These are phyloP conservation scores for Antennarius maculatus DNA, from an alignment of 2,797 vertebrate species.

Conservation along the genomic window DNA sequence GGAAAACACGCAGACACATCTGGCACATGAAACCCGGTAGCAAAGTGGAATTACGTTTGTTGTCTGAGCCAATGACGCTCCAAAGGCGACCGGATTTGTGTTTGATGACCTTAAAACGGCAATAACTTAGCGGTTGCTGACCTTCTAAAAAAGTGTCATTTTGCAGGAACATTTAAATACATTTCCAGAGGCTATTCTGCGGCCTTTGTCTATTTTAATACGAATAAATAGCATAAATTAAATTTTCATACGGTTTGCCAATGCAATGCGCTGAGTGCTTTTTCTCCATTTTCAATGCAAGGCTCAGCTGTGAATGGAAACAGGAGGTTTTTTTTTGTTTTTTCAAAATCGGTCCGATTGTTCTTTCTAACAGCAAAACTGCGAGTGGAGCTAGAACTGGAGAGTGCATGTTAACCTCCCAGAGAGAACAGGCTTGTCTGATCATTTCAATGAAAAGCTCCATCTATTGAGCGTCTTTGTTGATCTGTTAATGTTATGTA, in stretches of 20 bases:
- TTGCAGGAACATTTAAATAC: conserved; percentile 15
- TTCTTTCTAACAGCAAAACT: conserved; percentile 22
- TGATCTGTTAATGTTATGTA: conserved; percentile 10
- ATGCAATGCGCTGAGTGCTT: neutral
- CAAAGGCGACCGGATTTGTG: conserved; percentile 40
- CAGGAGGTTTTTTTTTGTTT: neutral
- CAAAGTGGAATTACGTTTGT: conserved; percentile 61
- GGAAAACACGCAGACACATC: conserved; percentile 62
- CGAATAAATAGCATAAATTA: conserved; percentile 5
- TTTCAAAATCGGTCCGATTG: conserved; percentile 1
- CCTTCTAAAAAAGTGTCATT: conserved; percentile 38
- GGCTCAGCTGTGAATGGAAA: conserved; percentile 19
- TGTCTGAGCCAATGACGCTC: conserved; percentile 54
- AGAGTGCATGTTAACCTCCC: conserved; percentile 19
- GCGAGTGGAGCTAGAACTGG: conserved; percentile 16
- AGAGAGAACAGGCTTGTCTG: conserved; percentile 25
- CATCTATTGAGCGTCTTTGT: conserved; percentile 40
- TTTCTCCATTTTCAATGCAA: conserved; percentile 16
- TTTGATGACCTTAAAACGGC: conserved; percentile 47
- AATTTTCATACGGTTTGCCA: neutral
- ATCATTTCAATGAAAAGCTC: conserved; percentile 48
- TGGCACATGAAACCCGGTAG: conserved; percentile 61
- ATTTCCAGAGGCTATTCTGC: conserved; percentile 1
- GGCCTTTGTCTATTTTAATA: neutral
- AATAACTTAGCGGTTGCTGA: conserved; percentile 47